Percentiles rank a stretch among this genome's conserved stretches.
Evolutionary conservation across 2,797 vertebrate genomes (phyloP).

Genomic region (Pangasius mekongensis): DNA sequence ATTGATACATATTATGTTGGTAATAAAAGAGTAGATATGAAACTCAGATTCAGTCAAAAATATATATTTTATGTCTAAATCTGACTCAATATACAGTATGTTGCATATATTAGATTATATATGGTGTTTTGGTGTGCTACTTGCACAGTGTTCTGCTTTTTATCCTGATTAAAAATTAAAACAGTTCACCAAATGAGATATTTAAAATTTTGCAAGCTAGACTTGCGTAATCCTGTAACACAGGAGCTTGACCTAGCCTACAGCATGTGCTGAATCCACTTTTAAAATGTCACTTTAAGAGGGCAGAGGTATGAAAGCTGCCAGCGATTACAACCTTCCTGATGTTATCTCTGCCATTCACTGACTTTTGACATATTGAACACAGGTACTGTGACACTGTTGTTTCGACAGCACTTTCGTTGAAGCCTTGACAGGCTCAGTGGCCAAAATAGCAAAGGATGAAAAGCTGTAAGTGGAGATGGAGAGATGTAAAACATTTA

Average conservation of each 20-base stretch:
- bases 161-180: slow-evolving; percentile 3
- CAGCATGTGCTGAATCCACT: slow-evolving; percentile 22
- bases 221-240: background rate
- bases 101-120: background rate
- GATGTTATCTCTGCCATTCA: slow-evolving; percentile 28
- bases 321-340: slow-evolving; percentile 16
- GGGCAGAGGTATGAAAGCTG: slow-evolving; percentile 42
- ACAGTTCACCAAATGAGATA: background rate
- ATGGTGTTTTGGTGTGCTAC: background rate
- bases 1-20: background rate
- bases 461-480: slow-evolving; percentile 21
- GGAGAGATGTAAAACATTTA: slow-evolving; percentile 34
- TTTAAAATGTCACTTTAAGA: slow-evolving; percentile 33
- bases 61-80: background rate
- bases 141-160: background rate
- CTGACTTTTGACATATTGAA: slow-evolving; percentile 39
- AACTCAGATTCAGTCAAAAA: background rate
- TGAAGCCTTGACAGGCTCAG: slow-evolving; percentile 18
- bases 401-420: slow-evolving; percentile 12
- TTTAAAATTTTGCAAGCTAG: background rate
- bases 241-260: background rate
- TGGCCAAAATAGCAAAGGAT: slow-evolving; percentile 17
- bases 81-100: too few species aligned
- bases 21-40: slow-evolving; percentile 3
- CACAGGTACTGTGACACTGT: slow-evolving; percentile 19